Conservation (phyloP, 2,888 invertebrate genomes). For the Muscina levida region DNA sequence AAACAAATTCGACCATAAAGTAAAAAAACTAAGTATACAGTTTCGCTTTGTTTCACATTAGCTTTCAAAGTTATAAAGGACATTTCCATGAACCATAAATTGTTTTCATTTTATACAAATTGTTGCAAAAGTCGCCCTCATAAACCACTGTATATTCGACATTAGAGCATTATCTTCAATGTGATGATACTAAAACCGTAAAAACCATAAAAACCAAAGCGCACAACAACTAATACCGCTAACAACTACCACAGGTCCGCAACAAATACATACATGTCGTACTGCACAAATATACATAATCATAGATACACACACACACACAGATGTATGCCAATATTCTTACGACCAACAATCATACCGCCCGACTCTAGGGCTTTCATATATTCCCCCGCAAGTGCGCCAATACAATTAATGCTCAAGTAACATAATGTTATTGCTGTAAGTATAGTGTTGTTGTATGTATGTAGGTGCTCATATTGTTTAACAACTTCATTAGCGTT, state of each 20-base stretch:
- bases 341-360: not conserved
- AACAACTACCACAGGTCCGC: constrained; percentile 45
- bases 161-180: not conserved
- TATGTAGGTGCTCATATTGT: constrained; percentile 38
- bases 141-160: not conserved
- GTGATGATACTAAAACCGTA: constrained; percentile 48
- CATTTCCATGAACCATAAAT: too few relatives aligned
- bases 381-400: constrained; percentile 1
- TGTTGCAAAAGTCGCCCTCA: too few relatives aligned
- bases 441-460: constrained; percentile 20
- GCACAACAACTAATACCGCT: constrained; percentile 56
- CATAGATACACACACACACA: not conserved
- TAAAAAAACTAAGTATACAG: too few relatives aligned
- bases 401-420: not conserved
- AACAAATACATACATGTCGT: too few relatives aligned
- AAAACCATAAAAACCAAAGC: constrained; percentile 61
- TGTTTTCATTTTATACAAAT: too few relatives aligned
- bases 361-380: not conserved
- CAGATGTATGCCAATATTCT: not conserved
- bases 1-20: too few relatives aligned
- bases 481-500: constrained; percentile 61
- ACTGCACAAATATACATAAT: constrained; percentile 17
- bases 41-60: too few relatives aligned
- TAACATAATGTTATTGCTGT: constrained; percentile 40
- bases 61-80: too few relatives aligned